These are phyloP conservation scores for Drosophila borborema DNA, from an alignment of 2,888 invertebrate genomes.

Conservation along the genomic window DNA sequence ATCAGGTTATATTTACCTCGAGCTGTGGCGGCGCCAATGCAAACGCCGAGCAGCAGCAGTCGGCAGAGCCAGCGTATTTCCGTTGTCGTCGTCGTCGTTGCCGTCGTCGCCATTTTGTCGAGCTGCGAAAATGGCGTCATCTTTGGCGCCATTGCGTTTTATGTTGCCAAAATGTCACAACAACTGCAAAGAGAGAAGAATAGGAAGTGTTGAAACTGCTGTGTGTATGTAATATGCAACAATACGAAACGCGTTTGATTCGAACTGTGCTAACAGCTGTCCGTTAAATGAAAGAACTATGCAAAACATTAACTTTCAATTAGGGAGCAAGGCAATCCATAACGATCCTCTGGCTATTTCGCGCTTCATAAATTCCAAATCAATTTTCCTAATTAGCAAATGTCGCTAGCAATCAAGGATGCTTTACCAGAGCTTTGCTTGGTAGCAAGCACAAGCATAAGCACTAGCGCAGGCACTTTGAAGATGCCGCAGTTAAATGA, in stretches of 20 bases:
- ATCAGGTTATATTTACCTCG: conserved; percentile 67
- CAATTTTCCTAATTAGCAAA: conserved; percentile 82
- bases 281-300: conserved; percentile 40
- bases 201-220: conserved; percentile 55
- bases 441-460: not conserved
- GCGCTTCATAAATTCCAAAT: conserved; percentile 82
- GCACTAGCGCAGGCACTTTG: conserved; percentile 13
- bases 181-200: conserved; percentile 55
- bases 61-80: conserved; percentile 64
- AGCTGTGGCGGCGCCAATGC: conserved; percentile 74
- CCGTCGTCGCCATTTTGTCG: conserved; percentile 78
- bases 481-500: conserved; percentile 50
- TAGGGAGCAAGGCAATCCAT: conserved; percentile 17
- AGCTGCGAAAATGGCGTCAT: conserved; percentile 80
- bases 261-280: conserved; percentile 46
- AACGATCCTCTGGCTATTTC: conserved; percentile 54
- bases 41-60: conserved; percentile 58
- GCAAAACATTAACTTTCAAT: conserved; percentile 74
- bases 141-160: conserved; percentile 82
- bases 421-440: conserved; percentile 11
- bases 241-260: conserved; percentile 32
- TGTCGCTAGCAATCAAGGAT: conserved; percentile 57
- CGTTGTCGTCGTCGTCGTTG: conserved; percentile 67
- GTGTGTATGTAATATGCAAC: conserved; percentile 31
- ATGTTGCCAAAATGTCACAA: conserved; percentile 76